phyloP scores from a whole-genome alignment of 92 coral and sea anemone species.

The Parazoanthus swiftii region DNA sequence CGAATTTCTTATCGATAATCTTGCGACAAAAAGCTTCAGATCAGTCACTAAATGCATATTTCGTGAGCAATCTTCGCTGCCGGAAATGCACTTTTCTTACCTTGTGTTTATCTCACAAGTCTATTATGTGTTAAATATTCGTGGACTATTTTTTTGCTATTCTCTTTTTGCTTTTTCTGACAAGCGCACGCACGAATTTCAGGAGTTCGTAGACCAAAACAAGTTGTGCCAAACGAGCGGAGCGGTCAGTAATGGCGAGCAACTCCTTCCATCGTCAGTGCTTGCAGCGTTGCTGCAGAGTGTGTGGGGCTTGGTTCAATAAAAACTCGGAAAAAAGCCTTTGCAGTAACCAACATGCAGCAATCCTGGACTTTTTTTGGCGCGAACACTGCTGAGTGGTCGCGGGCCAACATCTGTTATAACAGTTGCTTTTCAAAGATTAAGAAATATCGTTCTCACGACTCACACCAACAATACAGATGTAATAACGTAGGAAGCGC shows the following conservation, averaged over 20 bases:
- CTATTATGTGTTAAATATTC: conserved; percentile 2
- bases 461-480: conserved; percentile 16
- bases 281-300: not conserved
- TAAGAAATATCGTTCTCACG: conserved; percentile 3
- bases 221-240: not conserved
- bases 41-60: conserved; percentile 16
- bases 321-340: conserved; percentile 2
- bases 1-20: conserved; percentile 8
- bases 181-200: too few species aligned
- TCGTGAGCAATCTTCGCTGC: conserved; percentile 21
- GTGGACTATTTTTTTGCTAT: conserved; percentile 24
- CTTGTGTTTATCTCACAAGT: not conserved
- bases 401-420: conserved; percentile 21
- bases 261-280: conserved; percentile 17
- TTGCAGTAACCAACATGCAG: conserved; percentile 24
- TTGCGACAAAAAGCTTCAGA: conserved; percentile 18
- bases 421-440: conserved; percentile 6
- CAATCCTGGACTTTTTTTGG: conserved; percentile 24
- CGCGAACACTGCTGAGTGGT: conserved; percentile 13
- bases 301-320: conserved; percentile 4
- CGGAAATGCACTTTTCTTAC: conserved; percentile 16
- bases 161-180: conserved; percentile 10
- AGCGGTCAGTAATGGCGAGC: conserved; percentile 7
- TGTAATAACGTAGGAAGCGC: conserved; percentile 7
- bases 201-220: not conserved